phyloP scores from a whole-genome alignment of 2,888 invertebrate species.

The Lasioglossum lativentre region DNA sequence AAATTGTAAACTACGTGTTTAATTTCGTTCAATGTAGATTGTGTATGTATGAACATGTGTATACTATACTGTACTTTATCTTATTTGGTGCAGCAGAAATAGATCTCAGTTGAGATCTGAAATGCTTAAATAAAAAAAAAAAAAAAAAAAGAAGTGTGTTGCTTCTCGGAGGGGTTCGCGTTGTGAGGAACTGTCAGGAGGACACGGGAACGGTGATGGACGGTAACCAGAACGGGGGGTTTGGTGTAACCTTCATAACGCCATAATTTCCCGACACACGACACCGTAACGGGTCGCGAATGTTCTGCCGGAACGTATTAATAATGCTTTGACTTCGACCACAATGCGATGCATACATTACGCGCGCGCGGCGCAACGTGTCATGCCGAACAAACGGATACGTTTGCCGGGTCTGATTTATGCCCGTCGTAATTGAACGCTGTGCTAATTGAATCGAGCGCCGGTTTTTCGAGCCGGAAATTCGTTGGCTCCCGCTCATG shows the following conservation, averaged over 20 bases:
- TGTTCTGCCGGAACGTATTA: conserved; percentile 67
- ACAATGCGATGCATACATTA: conserved; percentile 69
- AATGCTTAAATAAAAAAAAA: no score
- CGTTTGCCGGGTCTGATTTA: conserved; percentile 59
- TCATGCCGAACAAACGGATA: conserved; percentile 61
- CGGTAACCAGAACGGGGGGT: conserved; percentile 21
- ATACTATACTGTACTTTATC: no score
- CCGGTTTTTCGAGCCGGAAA: conserved; percentile 43
- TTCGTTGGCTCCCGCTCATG: conserved; percentile 18
- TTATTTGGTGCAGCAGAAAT: no score
- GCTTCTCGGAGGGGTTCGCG: background rate
- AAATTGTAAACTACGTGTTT: no score
- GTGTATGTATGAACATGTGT: no score
- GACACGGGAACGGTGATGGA: conserved; percentile 30
- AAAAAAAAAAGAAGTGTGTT: no score
- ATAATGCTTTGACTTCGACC: conserved; percentile 70
- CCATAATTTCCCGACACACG: conserved; percentile 62
- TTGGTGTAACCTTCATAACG: conserved; percentile 45
- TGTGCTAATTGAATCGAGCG: conserved; percentile 56
- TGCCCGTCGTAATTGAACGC: conserved; percentile 57
- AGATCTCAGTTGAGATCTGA: no score
- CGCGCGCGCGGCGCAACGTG: conserved; percentile 44
- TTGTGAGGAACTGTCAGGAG: background rate
- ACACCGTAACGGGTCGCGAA: conserved; percentile 62
- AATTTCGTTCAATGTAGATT: no score